Evolutionary conservation across 2,797 vertebrate genomes (phyloP), one percentile per base, ranked within the genome.

Genomic region (Gambelia wislizenii): DNA sequence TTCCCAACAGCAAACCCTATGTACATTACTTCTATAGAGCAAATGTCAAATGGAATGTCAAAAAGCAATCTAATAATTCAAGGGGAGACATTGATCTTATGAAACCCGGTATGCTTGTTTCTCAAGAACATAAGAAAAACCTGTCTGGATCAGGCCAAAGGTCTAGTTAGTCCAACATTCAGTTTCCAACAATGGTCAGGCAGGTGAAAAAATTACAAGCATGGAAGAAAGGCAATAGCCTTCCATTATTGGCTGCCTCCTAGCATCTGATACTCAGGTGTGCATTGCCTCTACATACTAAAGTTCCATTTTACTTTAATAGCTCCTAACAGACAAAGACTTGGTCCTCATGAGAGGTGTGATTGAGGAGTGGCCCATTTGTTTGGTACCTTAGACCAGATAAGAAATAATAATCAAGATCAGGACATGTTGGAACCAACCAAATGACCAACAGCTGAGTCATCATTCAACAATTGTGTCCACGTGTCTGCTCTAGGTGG

Each of bases 11-110:
- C 67, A 80, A 79, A 42, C 56, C 67, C 74, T 86, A 83, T 83
- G 84, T 44, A 90, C 47, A 86, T 86, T 39, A 77, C 79, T 56
- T 76, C 22, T 25, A 20, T 30, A 76, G 87, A 83, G 87, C 56
- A 74, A 83, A 83, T 83, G 87, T 83, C 87, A 88, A 83, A 88
- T 30, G 56, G 54, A 83, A 83, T 83, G 87, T 76, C 87, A 76
- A 83, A 88, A 20, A 64, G 80, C 87, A 36, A 49, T 76, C 87
- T 83, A 64, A 61, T 76, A 83, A 88, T 88, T 83, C 80, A 83
- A 75, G 13, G 77, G 72, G 87, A 14, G 54, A 44, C 80, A 88
- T 76, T 64, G 87, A 88, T 83, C 56, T 20, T 59, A 64, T 1
- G 54, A 64, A 49, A 44, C 20, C 20, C 12, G 13, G 78, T 18